Conservation (phyloP, 2,888 invertebrate species). For the Agrochola macilenta region DNA sequence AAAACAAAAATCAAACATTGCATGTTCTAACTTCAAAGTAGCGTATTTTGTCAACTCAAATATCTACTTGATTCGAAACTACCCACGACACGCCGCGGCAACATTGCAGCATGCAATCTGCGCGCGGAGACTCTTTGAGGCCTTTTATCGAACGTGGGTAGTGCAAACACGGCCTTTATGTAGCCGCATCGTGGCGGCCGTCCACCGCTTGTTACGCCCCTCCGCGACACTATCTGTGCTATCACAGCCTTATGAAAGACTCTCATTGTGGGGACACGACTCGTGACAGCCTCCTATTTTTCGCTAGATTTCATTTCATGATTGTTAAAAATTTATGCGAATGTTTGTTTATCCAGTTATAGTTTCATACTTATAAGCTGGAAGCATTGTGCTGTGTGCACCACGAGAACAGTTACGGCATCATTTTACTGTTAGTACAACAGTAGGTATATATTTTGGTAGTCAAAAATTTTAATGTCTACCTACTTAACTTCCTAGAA, state of each 20-base stretch:
- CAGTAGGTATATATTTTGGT: neutral
- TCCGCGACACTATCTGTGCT: slow-evolving; percentile 38
- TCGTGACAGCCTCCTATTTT: slow-evolving; percentile 15
- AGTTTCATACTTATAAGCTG: neutral
- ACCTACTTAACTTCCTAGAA: neutral
- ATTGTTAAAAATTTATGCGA: slow-evolving; percentile 24
- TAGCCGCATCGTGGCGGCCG: slow-evolving; percentile 5
- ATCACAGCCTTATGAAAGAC: slow-evolving; percentile 41
- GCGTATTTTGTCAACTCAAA: slow-evolving; percentile 11
- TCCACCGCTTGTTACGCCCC: slow-evolving; percentile 15
- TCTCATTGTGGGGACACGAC: slow-evolving; percentile 21
- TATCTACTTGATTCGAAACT: slow-evolving; percentile 19
- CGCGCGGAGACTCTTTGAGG: slow-evolving; percentile 38
- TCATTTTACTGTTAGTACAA: neutral
- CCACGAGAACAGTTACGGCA: neutral
- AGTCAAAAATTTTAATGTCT: neutral
- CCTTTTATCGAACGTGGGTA: slow-evolving; percentile 49
- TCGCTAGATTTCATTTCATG: slow-evolving; percentile 37
- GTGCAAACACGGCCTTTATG: slow-evolving; percentile 56
- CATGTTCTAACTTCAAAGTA: neutral
- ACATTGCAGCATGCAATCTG: slow-evolving; percentile 37
- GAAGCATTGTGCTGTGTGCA: neutral
- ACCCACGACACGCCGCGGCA: neutral
- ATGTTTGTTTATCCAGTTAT: slow-evolving; percentile 1
- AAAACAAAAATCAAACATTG: neutral